A percentile compares a stretch with the other conserved stretches of the same genome.
These are phyloP conservation scores for Rhopilema esculentum DNA, from an alignment of 30 jellyfish, hydroid and myxozoan species.

Conservation along the genomic window DNA sequence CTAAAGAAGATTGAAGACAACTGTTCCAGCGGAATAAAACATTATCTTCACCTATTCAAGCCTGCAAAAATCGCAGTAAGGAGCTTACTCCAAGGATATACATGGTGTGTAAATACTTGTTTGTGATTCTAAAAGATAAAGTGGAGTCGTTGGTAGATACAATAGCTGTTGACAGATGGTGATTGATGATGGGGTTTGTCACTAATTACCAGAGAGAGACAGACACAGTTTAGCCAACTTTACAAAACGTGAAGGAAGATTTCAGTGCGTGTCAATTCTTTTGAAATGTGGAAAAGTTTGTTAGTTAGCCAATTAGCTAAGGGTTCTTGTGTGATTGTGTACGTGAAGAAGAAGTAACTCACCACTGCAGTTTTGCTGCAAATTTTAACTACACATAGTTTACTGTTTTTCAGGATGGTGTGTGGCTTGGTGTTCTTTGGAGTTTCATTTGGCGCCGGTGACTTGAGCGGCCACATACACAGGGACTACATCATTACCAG, in stretches of 20 bases:
- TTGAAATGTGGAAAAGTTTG: too few species aligned
- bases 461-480: slow-evolving; percentile 62
- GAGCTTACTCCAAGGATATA: slow-evolving; percentile 75
- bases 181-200: too few species aligned
- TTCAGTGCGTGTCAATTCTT: too few species aligned
- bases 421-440: slow-evolving; percentile 63
- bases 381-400: not conserved
- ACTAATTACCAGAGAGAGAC: too few species aligned
- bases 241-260: too few species aligned
- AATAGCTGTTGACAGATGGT: too few species aligned
- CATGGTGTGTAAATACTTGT: slow-evolving; percentile 35
- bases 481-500: slow-evolving; percentile 39
- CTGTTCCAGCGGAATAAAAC: slow-evolving; percentile 13
- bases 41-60: slow-evolving; percentile 40
- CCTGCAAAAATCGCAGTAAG: slow-evolving; percentile 65
- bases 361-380: too few species aligned
- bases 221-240: too few species aligned
- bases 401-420: slow-evolving; percentile 28
- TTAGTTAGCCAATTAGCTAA: too few species aligned
- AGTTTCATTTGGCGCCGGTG: slow-evolving; percentile 67
- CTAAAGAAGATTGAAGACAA: slow-evolving; percentile 8
- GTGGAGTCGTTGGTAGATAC: not conserved
- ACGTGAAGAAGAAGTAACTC: too few species aligned
- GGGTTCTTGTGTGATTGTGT: too few species aligned
- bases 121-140: not conserved